These are phyloP conservation scores for Erpobdella octoculata DNA, from an alignment of 2,888 invertebrate genomes.

Conservation along the genomic window DNA sequence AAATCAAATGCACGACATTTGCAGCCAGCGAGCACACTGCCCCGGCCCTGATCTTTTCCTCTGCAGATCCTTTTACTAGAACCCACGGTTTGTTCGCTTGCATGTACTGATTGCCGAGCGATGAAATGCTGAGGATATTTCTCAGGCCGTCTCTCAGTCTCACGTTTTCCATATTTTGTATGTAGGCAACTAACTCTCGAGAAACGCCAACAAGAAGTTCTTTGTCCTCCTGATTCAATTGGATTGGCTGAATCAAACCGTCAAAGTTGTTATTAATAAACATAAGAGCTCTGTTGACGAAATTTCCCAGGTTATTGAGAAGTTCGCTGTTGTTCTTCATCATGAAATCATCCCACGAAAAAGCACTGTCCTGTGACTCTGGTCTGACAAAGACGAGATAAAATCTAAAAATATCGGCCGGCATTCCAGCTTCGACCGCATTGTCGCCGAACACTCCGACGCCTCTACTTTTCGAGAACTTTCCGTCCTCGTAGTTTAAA, in stretches of 20 bases:
- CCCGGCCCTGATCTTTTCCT: constrained; percentile 66
- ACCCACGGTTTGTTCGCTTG: constrained; percentile 91
- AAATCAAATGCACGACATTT: constrained; percentile 71
- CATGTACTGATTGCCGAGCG: constrained; percentile 92
- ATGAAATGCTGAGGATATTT: constrained; percentile 75
- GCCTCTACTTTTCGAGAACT: constrained; percentile 93
- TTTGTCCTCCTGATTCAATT: constrained; percentile 62
- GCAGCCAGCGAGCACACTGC: constrained; percentile 76
- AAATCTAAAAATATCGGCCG: constrained; percentile 87
- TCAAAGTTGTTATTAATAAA: constrained; percentile 79
- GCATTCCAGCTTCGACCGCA: constrained; percentile 78
- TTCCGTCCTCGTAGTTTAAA: constrained; percentile 93
- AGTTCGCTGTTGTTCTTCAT: constrained; percentile 89
- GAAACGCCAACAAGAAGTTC: constrained; percentile 64
- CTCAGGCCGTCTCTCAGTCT: constrained; percentile 73
- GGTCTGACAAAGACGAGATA: constrained; percentile 88
- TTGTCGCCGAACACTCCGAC: constrained; percentile 94
- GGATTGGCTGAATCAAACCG: constrained; percentile 62
- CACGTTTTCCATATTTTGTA: constrained; percentile 47
- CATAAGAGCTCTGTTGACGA: constrained; percentile 80
- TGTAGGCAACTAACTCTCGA: constrained; percentile 45
- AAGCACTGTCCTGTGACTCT: constrained; percentile 83
- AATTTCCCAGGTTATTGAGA: constrained; percentile 94
- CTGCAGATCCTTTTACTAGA: constrained; percentile 68
- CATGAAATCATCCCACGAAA: constrained; percentile 86